Evolutionary conservation across 2,113 vertebrate species (phyloP), one percentile per base, ranked within the genome.

Genomic region (Myocastor coypus): DNA sequence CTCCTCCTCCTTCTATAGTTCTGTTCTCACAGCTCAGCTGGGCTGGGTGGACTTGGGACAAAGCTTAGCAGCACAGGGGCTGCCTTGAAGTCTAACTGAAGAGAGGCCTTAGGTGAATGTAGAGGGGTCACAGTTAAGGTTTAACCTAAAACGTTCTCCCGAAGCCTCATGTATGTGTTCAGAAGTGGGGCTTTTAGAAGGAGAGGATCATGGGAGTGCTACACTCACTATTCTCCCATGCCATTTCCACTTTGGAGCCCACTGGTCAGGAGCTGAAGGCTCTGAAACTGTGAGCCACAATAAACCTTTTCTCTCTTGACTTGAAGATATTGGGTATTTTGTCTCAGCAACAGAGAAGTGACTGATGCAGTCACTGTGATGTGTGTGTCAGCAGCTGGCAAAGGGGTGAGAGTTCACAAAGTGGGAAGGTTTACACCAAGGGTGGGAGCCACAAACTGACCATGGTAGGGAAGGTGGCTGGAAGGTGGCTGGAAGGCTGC

Each of bases 1-100:
- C 14, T 22, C 50, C 0, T 0, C 11, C 37, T 61, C 40, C 46
- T 8, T 20, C 19, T 24, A 30, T 4, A 52, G 32, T n/a, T 16
- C 59, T 3, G 2, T 50, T 93, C 55, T 93, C 5, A 11, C 26
- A 11, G 32, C 7, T 32, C 8, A 0, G 68, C 68, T 28, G 42
- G 28, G 46, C 52, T 2, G 14, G 34, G 11, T 75, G 40, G 85
- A 26, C 40, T 57, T 11, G 24, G 83, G 22, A 57, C 32, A 40
- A 34, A 90, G 52, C 26, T 50, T 63, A 78, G 55, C 61, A 66
- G 84, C 22, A 5, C 14, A 8, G 68, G 63, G 59, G 63, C 28
- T 81, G 63, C 71, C 42, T 22, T 2, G 20, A 20, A n/a, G 68
- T 17, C 46, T 89, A 26, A 12, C 5, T 93, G 64, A 40, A 92